phyloP scores from a whole-genome alignment of 30 jellyfish, hydroid and myxozoan species.

The Cassiopea xamachana region DNA sequence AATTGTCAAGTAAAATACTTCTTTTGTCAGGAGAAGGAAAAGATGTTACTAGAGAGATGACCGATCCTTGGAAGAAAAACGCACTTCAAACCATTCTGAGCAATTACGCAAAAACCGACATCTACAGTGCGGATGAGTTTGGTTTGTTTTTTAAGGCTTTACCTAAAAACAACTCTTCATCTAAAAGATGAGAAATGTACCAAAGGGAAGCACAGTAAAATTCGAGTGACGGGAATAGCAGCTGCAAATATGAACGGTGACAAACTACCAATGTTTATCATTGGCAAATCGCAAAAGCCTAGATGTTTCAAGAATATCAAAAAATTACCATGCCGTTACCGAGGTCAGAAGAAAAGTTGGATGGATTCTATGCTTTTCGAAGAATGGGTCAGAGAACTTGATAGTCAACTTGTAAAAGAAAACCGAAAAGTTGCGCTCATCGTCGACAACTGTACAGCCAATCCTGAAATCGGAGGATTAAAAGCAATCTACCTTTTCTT shows the following conservation, averaged over 20 bases:
- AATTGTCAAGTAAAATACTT: background rate
- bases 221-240: background rate
- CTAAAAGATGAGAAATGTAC: too few species aligned
- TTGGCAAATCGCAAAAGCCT: too few species aligned
- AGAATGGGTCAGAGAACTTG: background rate
- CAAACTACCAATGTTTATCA: background rate
- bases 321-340: background rate
- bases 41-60: background rate
- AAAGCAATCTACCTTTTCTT: background rate
- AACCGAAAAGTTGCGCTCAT: background rate
- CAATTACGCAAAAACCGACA: background rate
- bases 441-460: background rate
- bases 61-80: background rate
- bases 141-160: too few species aligned
- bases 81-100: background rate
- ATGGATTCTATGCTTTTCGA: background rate
- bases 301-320: background rate
- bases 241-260: background rate
- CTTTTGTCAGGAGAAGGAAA: background rate
- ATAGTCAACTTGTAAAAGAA: background rate
- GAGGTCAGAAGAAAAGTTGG: background rate
- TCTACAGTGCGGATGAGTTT: too few species aligned
- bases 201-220: too few species aligned
- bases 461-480: background rate
- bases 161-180: too few species aligned